Percentiles rank a stretch among this genome's conserved stretches.
Conservation (phyloP, 1,140 invertebrate species). For the Trichonephila clavipes region DNA sequence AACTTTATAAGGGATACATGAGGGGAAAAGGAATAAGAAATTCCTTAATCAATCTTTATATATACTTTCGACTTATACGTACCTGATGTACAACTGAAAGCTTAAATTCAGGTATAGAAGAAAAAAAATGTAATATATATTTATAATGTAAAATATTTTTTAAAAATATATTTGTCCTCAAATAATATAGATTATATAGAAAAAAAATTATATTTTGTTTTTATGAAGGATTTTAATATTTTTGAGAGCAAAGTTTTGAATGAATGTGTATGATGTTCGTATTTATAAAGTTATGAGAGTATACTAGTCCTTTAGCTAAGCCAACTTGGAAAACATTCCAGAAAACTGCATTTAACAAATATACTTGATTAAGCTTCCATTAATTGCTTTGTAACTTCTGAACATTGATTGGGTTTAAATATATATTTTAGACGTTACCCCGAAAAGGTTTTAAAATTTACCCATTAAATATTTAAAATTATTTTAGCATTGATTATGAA, state of each 20-base stretch:
- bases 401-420: background rate
- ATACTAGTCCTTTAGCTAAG: conserved; percentile 46
- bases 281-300: conserved; percentile 44
- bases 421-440: no score
- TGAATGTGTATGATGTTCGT: conserved; percentile 39
- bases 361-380: background rate
- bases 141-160: conserved; percentile 33
- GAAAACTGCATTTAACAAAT: conserved; percentile 37
- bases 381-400: background rate
- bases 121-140: conserved; percentile 45
- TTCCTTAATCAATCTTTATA: background rate
- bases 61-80: background rate
- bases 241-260: background rate
- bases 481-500: no score
- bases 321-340: conserved; percentile 37
- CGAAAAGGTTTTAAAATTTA: no score
- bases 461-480: no score
- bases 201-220: conserved; percentile 26
- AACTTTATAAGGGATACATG: background rate
- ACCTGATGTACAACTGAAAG: background rate
- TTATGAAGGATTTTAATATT: background rate
- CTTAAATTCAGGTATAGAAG: background rate
- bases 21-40: background rate
- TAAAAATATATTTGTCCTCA: conserved; percentile 33
- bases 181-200: conserved; percentile 46